Conservation (phyloP, 2,113 vertebrate genomes). For the Ictidomys tridecemlineatus region DNA sequence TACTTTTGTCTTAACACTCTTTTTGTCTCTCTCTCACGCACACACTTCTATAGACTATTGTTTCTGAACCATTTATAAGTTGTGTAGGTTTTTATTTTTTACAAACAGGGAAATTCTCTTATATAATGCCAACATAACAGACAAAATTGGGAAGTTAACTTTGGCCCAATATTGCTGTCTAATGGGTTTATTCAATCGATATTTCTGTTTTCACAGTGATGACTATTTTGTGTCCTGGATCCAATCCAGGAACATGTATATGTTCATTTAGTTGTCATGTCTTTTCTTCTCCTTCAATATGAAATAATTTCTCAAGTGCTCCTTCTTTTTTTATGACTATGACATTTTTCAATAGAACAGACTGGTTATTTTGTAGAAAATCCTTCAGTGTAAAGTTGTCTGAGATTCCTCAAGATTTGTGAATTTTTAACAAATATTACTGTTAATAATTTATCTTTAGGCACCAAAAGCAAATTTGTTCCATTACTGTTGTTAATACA, state of each 20-base stretch:
- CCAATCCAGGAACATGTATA: not conserved
- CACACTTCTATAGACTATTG: not conserved
- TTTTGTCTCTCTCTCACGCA: not conserved
- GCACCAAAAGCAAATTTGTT: not conserved
- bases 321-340: not conserved
- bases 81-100: not conserved
- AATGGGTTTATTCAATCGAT: not conserved
- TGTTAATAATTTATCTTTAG: not conserved
- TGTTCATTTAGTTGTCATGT: not conserved
- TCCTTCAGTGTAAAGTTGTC: not conserved
- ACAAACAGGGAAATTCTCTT: not conserved
- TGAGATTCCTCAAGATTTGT: not conserved
- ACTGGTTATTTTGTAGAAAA: not conserved
- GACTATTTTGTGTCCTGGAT: not conserved
- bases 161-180: not conserved
- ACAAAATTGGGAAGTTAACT: not conserved
- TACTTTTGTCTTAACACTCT: not conserved
- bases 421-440: not conserved
- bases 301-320: not conserved
- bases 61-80: conserved; percentile 21
- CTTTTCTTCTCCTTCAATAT: conserved; percentile 27
- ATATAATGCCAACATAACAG: not conserved
- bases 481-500: not conserved
- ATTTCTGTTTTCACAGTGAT: not conserved
- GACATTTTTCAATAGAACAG: not conserved